phyloP scores from a whole-genome alignment of 1,140 invertebrate genomes.

The Bombus pascuorum region DNA sequence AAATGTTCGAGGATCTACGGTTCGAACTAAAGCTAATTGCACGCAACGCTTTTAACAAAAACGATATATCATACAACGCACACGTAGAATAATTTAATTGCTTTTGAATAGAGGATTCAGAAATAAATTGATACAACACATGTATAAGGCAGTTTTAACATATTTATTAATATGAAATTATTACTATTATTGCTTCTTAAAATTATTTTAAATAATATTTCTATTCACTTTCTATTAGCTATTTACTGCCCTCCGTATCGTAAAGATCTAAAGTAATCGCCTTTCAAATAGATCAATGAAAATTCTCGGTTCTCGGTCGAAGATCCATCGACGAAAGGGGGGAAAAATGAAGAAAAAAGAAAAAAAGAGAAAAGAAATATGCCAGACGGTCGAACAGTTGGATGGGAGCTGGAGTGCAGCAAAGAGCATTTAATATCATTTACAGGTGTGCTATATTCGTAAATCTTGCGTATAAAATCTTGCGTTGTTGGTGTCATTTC shows the following conservation, averaged over 20 bases:
- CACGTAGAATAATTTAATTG: constrained; percentile 12
- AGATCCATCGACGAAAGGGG: background rate
- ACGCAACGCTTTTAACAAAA: constrained; percentile 48
- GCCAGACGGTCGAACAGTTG: constrained; percentile 49
- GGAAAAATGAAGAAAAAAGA: background rate
- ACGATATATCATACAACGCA: constrained; percentile 50
- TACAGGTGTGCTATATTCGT: constrained; percentile 59
- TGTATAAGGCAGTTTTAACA: constrained; percentile 77
- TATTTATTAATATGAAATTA: constrained; percentile 81
- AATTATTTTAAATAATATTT: constrained; percentile 77
- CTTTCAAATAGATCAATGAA: constrained; percentile 42
- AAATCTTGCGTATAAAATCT: constrained; percentile 61
- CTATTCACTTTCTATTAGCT: constrained; percentile 69
- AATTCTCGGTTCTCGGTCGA: constrained; percentile 12
- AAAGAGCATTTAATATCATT: constrained; percentile 66
- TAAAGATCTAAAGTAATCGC: constrained; percentile 58
- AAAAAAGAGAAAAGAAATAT: constrained; percentile 32
- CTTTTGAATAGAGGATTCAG: constrained; percentile 67
- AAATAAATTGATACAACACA: constrained; percentile 79
- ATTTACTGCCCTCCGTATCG: constrained; percentile 74
- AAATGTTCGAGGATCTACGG: background rate
- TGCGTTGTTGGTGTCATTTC: background rate
- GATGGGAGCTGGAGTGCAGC: constrained; percentile 71
- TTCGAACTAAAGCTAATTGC: constrained; percentile 48
- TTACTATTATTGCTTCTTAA: constrained; percentile 80